Evolutionary conservation across 1,140 invertebrate genomes (phyloP).

Genomic region (Rhyacophila brunnea): DNA sequence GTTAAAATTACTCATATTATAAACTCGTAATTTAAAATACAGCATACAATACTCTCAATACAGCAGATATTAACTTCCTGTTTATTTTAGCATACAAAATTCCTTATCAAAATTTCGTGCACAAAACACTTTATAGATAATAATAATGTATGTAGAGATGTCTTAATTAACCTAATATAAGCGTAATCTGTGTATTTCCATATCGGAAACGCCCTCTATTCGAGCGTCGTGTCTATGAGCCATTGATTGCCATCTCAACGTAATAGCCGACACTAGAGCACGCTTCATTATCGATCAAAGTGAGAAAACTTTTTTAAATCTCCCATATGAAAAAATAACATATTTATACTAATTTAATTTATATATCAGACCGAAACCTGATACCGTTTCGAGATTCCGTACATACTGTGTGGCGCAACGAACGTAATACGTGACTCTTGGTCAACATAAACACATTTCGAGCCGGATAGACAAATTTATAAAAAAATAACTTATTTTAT

Average conservation of each 20-base stretch:
- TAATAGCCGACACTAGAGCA: slow-evolving; percentile 29
- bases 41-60: too few species aligned
- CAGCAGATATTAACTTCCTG: too few species aligned
- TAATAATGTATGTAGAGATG: slow-evolving; percentile 22
- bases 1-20: too few species aligned
- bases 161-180: slow-evolving; percentile 27
- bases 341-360: slow-evolving; percentile 34
- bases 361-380: slow-evolving; percentile 17
- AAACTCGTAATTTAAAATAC: too few species aligned
- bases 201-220: slow-evolving; percentile 21
- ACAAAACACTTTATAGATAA: too few species aligned
- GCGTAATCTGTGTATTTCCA: slow-evolving; percentile 18
- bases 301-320: slow-evolving; percentile 27
- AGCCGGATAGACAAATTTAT: too few species aligned
- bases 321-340: slow-evolving; percentile 19
- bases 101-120: too few species aligned
- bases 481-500: too few species aligned
- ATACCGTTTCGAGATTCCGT: slow-evolving; percentile 25
- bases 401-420: background rate
- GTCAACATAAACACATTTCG: background rate
- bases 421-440: slow-evolving; percentile 10
- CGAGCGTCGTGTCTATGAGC: slow-evolving; percentile 22
- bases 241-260: slow-evolving; percentile 28
- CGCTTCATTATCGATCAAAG: slow-evolving; percentile 24
- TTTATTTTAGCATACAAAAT: too few species aligned